Base-by-base conservation (phyloP, 2,888 invertebrate species). In the Phytoseiulus persimilis region DNA sequence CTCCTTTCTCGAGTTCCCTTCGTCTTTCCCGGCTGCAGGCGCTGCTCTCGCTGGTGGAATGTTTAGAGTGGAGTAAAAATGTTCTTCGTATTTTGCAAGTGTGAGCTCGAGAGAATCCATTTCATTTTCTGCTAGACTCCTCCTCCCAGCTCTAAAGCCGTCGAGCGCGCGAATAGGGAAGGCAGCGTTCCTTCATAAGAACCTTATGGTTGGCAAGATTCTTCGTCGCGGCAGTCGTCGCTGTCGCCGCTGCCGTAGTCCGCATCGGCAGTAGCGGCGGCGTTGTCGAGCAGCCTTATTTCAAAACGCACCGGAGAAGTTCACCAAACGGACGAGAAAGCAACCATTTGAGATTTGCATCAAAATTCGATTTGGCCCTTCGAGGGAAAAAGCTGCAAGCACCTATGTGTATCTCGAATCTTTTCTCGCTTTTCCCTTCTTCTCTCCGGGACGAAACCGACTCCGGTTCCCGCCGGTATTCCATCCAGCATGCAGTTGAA, bases 351-450 rank as follows among this genome's bases (percentile, higher is more conserved):
- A 87, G 87, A 87, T 87, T 87, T 87, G 87, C 87, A 87, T 87
- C 87, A 87, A 87, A 87, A 87, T 87, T 87, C 87, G 87, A 87
- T 87, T 87, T 87, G 45, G 45, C 39, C 87, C 87, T 65, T 65
- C 65, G 18, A 65, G 65, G 65, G 65, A 28, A 65, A n/a, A 65
- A 65, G 65, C 65, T 28, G 65, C 65, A 39, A 39, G 5, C 65
- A 28, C 65, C 65, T 65, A 65, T 65, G 65, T 65, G 65, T 14
- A 65, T 65, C 65, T 65, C 65, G 18, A 28, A 65, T 65, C 65
- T 14, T 65, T 28, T 65, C 18, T 65, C 28, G 65, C 65, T 23
- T 28, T 23, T 65, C 65, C 65, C 65, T 65, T 65, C 65, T 65
- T 28, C 65, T 39, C 39, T 39, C 39, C 23, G 65, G 65, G 18